Evolutionary conservation across 2,888 invertebrate species (phyloP).

Genomic region (Dicycla oo): DNA sequence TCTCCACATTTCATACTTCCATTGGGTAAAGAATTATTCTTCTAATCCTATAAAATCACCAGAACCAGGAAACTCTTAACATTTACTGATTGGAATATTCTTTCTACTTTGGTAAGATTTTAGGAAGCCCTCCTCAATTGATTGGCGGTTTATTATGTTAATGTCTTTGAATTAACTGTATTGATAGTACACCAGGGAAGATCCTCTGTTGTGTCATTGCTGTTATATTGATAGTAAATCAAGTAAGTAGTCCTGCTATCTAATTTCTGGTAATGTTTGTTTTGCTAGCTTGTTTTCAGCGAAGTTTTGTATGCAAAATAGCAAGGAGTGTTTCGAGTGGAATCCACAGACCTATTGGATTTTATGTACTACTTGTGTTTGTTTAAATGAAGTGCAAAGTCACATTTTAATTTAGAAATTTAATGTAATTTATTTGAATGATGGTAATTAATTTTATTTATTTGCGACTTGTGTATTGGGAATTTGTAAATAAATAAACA

Average conservation of each 20-base stretch:
- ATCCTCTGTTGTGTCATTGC: not conserved
- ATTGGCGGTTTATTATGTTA: not conserved
- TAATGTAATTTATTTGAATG: not conserved
- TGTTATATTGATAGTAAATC: not conserved
- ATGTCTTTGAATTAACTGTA: not conserved
- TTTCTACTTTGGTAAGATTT: not conserved
- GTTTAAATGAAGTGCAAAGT: not conserved
- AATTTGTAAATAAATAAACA: not conserved
- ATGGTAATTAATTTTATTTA: not conserved
- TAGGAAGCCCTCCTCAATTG: slow-evolving; percentile 3
- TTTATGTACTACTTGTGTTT: not conserved
- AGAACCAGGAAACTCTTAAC: slow-evolving; percentile 44
- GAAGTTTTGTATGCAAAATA: not conserved
- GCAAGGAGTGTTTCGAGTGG: not conserved
- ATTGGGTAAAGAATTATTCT: slow-evolving; percentile 45
- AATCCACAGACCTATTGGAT: not conserved
- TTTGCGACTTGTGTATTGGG: not conserved
- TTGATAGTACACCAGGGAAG: too few species aligned
- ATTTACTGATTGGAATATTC: slow-evolving; percentile 31
- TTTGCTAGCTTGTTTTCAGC: not conserved
- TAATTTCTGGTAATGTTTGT: not conserved
- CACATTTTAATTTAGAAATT: not conserved
- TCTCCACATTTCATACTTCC: slow-evolving; percentile 2
- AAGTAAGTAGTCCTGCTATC: not conserved
- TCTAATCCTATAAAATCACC: slow-evolving; percentile 5